Conservation (phyloP, 1,140 invertebrate species). For the Drosophila kikkawai region DNA sequence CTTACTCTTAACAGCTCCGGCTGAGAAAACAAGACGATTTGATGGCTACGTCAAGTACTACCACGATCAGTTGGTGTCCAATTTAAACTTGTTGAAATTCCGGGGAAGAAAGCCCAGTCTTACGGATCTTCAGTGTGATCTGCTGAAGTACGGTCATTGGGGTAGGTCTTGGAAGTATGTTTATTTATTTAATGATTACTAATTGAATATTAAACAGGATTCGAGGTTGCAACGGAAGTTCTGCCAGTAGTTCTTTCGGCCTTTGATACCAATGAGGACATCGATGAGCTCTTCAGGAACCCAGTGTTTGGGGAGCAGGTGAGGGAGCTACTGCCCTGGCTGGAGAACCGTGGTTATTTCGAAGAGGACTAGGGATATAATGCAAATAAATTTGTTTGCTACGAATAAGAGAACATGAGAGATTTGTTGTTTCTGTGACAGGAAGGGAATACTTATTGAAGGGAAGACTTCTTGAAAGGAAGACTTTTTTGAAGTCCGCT, state of each 20-base stretch:
- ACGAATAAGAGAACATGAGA: background rate
- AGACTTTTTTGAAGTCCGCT: background rate
- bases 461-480: background rate
- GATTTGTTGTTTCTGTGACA: background rate
- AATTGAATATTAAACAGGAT: constrained; percentile 16
- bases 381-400: background rate
- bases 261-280: constrained; percentile 22
- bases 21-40: constrained; percentile 52
- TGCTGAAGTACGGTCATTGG: constrained; percentile 55
- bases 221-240: constrained; percentile 51
- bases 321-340: constrained; percentile 60
- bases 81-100: constrained; percentile 45
- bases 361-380: constrained; percentile 39
- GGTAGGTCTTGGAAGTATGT: constrained; percentile 30
- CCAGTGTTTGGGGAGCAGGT: constrained; percentile 38
- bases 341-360: constrained; percentile 69
- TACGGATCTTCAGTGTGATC: constrained; percentile 65
- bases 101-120: constrained; percentile 54
- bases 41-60: constrained; percentile 57
- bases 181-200: background rate
- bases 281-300: constrained; percentile 49
- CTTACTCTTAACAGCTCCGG: constrained; percentile 53
- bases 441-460: background rate
- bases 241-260: constrained; percentile 53
- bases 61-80: constrained; percentile 39